These are phyloP conservation scores for Ochotona princeps DNA, from an alignment of 2,113 vertebrate species.

Conservation along the genomic window DNA sequence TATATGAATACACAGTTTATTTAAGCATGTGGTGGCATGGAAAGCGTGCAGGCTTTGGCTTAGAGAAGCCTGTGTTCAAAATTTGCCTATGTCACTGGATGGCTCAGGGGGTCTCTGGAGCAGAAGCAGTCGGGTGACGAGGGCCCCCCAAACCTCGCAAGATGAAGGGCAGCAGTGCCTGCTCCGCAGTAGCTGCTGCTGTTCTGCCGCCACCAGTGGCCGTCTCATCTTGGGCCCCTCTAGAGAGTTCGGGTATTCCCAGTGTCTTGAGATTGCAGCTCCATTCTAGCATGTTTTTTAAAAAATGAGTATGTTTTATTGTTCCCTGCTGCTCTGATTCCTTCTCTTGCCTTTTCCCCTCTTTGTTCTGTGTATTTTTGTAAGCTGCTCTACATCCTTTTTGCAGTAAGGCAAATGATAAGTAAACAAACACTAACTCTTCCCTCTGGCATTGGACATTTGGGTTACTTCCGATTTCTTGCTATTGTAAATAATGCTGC, in stretches of 20 bases:
- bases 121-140: neutral
- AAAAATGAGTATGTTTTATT: neutral
- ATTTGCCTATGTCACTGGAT: neutral
- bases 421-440: neutral
- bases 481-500: neutral
- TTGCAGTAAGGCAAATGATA: constrained; percentile 28
- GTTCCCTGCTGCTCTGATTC: neutral
- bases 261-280: neutral
- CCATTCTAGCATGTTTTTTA: neutral
- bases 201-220: too few relatives aligned
- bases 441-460: neutral
- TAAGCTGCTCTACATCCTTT: constrained; percentile 58
- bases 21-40: neutral
- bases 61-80: neutral
- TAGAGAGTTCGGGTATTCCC: neutral
- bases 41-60: neutral
- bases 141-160: neutral
- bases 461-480: constrained; percentile 3
- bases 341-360: neutral
- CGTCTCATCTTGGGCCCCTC: neutral
- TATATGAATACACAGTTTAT: neutral
- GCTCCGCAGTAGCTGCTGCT: neutral
- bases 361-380: constrained; percentile 41
- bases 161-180: neutral
- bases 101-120: neutral